phyloP scores from a whole-genome alignment of 2,113 vertebrate genomes.

The Calidris pygmaea region DNA sequence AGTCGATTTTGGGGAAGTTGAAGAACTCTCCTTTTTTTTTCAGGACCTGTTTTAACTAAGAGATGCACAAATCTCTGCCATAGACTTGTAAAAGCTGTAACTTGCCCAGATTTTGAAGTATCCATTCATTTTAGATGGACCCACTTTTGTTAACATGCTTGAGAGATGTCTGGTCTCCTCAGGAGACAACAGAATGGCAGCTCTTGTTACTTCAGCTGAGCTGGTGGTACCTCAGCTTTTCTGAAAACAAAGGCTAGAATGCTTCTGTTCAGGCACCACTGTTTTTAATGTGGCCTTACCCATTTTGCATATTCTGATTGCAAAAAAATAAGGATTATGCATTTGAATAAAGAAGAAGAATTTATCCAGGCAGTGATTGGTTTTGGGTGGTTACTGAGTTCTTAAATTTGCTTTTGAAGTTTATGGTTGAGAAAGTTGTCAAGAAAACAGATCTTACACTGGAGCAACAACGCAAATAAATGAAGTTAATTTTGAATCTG shows the following conservation, averaged over 20 bases:
- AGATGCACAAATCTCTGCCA: background rate
- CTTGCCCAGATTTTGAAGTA: background rate
- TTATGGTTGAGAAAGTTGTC: background rate
- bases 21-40: background rate
- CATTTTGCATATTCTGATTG: background rate
- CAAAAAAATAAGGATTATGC: background rate
- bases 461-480: background rate
- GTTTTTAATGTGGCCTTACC: background rate
- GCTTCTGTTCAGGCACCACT: background rate
- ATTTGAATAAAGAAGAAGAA: background rate
- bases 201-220: background rate
- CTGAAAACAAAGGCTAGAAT: background rate
- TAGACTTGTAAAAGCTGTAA: background rate
- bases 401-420: background rate
- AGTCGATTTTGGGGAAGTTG: background rate
- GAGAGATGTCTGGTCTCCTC: background rate
- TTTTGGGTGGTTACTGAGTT: background rate
- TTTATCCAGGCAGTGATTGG: background rate
- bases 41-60: background rate
- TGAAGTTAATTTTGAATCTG: background rate
- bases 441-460: background rate
- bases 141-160: background rate
- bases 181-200: fast-evolving
- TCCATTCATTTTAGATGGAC: background rate
- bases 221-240: background rate